These are phyloP conservation scores for Strix aluco DNA, from an alignment of 2,113 vertebrate species.

Conservation along the genomic window DNA sequence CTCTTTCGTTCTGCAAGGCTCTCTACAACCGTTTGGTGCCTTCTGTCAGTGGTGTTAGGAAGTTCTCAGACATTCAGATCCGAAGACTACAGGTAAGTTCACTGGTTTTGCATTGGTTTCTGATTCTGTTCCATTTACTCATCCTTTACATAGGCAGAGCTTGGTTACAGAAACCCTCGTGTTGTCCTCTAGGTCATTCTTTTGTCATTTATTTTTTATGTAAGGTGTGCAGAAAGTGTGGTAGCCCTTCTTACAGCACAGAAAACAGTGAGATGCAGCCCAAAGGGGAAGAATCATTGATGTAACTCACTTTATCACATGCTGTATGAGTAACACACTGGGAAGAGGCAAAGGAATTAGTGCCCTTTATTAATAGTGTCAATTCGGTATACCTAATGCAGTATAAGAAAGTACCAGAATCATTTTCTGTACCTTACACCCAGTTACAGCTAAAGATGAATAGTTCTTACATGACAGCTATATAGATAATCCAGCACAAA, in stretches of 20 bases:
- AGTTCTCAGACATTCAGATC: slow-evolving; percentile 90
- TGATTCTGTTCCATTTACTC: not conserved
- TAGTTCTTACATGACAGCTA: not conserved
- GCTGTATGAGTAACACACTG: not conserved
- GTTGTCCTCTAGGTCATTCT: not conserved
- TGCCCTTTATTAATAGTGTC: not conserved
- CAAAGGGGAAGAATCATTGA: not conserved
- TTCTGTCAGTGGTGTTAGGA: slow-evolving; percentile 80
- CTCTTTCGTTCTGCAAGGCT: slow-evolving; percentile 73
- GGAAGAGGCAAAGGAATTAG: not conserved
- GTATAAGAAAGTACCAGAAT: not conserved
- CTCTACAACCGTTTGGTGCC: slow-evolving; percentile 93
- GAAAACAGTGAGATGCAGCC: not conserved
- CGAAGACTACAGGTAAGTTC: slow-evolving; percentile 84
- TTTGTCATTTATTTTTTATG: not conserved
- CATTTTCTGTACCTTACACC: not conserved
- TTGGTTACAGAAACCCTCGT: not conserved
- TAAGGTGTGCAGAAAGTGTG: not conserved
- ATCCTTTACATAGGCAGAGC: not conserved
- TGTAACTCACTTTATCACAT: not conserved
- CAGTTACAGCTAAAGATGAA: not conserved
- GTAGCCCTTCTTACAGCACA: not conserved
- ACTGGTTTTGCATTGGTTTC: not conserved
- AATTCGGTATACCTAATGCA: not conserved
- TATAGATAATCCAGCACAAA: not conserved